Evolutionary conservation across 1,140 invertebrate genomes (phyloP).

Genomic region (Oedothorax gibbosus): DNA sequence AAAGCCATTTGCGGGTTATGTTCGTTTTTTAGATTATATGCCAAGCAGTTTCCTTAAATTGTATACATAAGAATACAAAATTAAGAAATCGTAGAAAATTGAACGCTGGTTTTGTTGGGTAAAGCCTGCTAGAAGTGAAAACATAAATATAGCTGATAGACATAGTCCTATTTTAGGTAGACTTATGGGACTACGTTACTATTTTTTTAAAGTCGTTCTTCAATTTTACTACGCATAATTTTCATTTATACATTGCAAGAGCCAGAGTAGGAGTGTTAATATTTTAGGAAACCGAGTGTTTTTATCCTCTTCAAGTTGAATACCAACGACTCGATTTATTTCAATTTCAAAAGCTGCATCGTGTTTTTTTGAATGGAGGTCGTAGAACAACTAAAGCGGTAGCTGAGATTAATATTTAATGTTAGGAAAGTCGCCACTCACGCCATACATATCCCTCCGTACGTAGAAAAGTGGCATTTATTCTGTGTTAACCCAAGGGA

Average conservation of each 20-base stretch:
- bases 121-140: too few relatives aligned
- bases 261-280: slow-evolving; percentile 18
- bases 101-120: too few relatives aligned
- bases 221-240: slow-evolving; percentile 36
- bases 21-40: too few relatives aligned
- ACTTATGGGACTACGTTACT: too few relatives aligned
- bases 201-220: background rate
- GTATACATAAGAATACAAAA: too few relatives aligned
- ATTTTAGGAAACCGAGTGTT: slow-evolving; percentile 42
- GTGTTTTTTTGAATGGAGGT: background rate
- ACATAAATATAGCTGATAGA: too few relatives aligned
- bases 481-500: too few relatives aligned
- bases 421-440: background rate
- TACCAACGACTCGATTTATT: slow-evolving; percentile 33
- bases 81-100: too few relatives aligned
- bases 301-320: slow-evolving; percentile 42
- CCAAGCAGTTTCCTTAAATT: too few relatives aligned
- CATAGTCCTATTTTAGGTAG: too few relatives aligned
- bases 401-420: slow-evolving; percentile 39
- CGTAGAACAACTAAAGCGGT: slow-evolving; percentile 14
- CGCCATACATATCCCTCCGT: background rate
- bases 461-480: too few relatives aligned
- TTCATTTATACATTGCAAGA: slow-evolving; percentile 37
- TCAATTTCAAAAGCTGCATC: slow-evolving; percentile 35
- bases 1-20: too few relatives aligned